Evolutionary conservation across 1,140 invertebrate species (phyloP), one percentile per base, ranked within the genome.

Genomic region (Fopius arisanus): DNA sequence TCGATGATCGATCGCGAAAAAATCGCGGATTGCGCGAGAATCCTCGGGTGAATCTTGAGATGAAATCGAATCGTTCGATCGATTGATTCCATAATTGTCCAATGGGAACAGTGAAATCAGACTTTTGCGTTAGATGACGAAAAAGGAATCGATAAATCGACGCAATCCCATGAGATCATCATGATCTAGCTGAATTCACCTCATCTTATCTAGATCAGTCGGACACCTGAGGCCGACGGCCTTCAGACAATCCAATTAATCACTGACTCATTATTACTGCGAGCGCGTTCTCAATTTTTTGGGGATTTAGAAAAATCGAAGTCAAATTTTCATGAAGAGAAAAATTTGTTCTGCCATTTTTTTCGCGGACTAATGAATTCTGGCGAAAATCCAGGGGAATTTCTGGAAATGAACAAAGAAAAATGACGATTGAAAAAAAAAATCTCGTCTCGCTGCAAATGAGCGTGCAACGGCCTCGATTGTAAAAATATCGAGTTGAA

Each of bases 131-230:
- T 48, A 48, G 43, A 16, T 3, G n/a, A 48, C 43, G n/a, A 48
- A 48, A 48, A 48, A 48, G 43, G 43, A 48, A 14, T n/a, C 14
- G 14, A 43, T 43, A 12, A 12, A 48, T 48, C 7, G 4, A 19
- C 43, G 43, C 43, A 48, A 48, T 37, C 5, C 14, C 14, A 48
- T 48, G 43, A 48, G 43, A 48, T 48, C 43, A 48, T 19, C 14
- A 7, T 3, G 43, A 12, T 48, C n/a, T 19, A 48, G 43, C 16
- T 68, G 72, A 68, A 40, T 78, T 74, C 74, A 75, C 70, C 23
- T 41, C 40, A 29, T 63, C 70, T 81, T 82, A 81, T 80, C 76
- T 80, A 51, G 73, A 73, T 77, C 77, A 80, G 77, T 76, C 73
- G 68, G 76, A 68, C 74, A 78, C 72, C 73, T 80, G 74, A 59